These are phyloP conservation scores for Onchidella celtica DNA, from an alignment of 2,888 invertebrate species.

Conservation along the genomic window DNA sequence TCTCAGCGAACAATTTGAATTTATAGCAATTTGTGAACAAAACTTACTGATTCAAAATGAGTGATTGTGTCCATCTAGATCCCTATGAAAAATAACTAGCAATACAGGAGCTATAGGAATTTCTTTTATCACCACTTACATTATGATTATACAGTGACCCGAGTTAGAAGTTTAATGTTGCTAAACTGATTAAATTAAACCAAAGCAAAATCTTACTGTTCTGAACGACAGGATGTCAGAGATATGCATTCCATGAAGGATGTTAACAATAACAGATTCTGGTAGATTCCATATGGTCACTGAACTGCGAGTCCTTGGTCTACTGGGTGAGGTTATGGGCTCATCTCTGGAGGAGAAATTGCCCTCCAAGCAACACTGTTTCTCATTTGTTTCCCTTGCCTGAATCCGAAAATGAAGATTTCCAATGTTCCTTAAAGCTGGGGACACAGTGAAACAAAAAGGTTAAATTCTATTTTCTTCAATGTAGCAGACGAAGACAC, in stretches of 20 bases:
- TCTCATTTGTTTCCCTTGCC: neutral
- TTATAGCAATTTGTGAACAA: no score
- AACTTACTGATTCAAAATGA: no score
- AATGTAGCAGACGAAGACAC: no score
- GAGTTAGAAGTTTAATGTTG: no score
- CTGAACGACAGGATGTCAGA: conserved; percentile 74
- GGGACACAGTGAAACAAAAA: neutral
- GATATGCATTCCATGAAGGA: conserved; percentile 73
- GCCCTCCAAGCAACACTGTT: neutral
- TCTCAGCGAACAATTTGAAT: no score
- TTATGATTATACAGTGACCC: no score
- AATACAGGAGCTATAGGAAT: no score
- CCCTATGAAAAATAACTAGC: no score
- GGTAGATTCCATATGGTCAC: conserved; percentile 75
- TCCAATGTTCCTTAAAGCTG: conserved; percentile 33
- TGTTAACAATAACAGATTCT: conserved; percentile 71
- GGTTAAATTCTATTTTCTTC: no score
- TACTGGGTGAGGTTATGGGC: conserved; percentile 65
- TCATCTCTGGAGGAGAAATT: conserved; percentile 13
- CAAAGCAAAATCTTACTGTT: conserved; percentile 60
- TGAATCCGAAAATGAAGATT: conserved; percentile 20
- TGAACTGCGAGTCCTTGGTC: conserved; percentile 63
- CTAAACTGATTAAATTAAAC: neutral
- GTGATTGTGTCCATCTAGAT: no score
- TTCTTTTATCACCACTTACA: no score